Base-by-base conservation (phyloP, 2,888 invertebrate genomes). In the Eudemis profundana region DNA sequence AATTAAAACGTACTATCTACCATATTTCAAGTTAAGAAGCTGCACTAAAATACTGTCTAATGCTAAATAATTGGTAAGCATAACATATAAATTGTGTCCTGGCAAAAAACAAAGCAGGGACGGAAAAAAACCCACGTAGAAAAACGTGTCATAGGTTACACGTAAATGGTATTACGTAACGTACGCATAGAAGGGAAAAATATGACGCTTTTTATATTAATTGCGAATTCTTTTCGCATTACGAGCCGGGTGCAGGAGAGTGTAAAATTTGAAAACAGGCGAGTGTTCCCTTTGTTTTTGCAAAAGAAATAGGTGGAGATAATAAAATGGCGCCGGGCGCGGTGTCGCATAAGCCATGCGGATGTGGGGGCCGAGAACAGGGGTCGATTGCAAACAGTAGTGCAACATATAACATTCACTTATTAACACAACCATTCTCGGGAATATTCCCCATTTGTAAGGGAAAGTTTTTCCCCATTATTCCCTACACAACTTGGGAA, bases 261-360 rank as follows among this genome's bases (percentile, higher is more conserved):
- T 66, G 69, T 67, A 69, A 69, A 72, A 74, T 69, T 71, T 57
- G 63, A 69, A 69, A 71, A 73, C 56, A 72, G 59, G 59, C 66
- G 66, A 62, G 69, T 65, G 23, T 60, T 40, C 44, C 44, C 47
- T 56, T 72, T 74, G 72, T 75, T 76, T 78, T 77, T 76, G 66
- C 73, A 68, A 75, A 78, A 75, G 75, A 74, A 74, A 76, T 80
- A 78, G 76, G 75, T 77, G 72, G 74, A 81, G 84, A 85, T 85
- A 86, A 83, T 83, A 84, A 80, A 85, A 79, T 73, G 79, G 77
- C 70, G 74, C 71, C 67, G 72, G 72, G 75, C 72, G 72, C 67
- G 69, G 74, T 68, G 75, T 73, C 70, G 74, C 74, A 75, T 80
- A 83, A 84, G 69, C 72, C 74, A 70, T 70, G 64, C 70, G 73